These are phyloP conservation scores for Diplodus sargus DNA, from an alignment of 2,797 vertebrate genomes.

Conservation along the genomic window DNA sequence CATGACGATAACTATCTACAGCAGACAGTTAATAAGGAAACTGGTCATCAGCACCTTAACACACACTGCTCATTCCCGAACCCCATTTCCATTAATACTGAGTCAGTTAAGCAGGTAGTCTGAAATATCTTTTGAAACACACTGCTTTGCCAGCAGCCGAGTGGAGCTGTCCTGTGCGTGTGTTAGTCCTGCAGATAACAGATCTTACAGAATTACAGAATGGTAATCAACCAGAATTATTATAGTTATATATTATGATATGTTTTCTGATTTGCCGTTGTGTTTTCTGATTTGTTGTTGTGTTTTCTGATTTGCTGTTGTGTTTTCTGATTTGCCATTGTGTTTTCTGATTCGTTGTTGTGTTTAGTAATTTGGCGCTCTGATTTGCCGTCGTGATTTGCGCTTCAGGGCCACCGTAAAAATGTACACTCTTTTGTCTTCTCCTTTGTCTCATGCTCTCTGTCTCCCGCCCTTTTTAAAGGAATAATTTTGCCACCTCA, in stretches of 20 bases:
- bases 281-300: too few species aligned
- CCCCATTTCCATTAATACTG: not conserved
- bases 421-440: slow-evolving; percentile 39
- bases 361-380: too few species aligned
- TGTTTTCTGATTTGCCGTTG: too few species aligned
- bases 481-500: slow-evolving; percentile 6
- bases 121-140: not conserved
- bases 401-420: too few species aligned
- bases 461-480: not conserved
- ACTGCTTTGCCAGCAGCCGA: not conserved
- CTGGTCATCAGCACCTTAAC: not conserved
- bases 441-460: not conserved
- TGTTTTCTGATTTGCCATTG: too few species aligned
- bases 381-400: too few species aligned
- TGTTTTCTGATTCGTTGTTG: too few species aligned
- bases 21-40: too few species aligned
- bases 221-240: slow-evolving; percentile 35
- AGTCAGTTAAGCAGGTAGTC: not conserved
- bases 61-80: not conserved
- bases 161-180: not conserved
- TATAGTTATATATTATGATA: slow-evolving; percentile 39
- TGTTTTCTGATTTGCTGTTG: too few species aligned
- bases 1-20: not conserved
- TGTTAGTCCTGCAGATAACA: slow-evolving; percentile 1
- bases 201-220: not conserved